Evolutionary conservation across 1,140 invertebrate genomes (phyloP), one percentile per base, ranked within the genome.

Genomic region (Eriosoma lanigerum): DNA sequence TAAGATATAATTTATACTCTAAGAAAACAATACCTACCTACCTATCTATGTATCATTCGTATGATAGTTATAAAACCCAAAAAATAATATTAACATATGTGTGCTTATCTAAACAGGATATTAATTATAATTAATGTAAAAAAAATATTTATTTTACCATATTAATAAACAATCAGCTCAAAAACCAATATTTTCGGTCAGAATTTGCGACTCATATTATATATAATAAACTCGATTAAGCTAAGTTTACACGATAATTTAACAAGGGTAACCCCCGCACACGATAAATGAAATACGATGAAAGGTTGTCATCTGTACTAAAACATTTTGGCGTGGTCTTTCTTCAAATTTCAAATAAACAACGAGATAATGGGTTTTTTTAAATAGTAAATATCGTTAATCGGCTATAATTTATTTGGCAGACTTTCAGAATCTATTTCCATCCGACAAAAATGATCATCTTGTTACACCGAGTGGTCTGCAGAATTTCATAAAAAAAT

Each of bases 181-280:
- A 48, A 62, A 32, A 62, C 17, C 60, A 62, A 15, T 62, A 62
- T 62, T 62, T 32, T 9, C 26, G 17, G n/a, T 68, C 38, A 68
- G 12, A 8, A 13, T 6, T n/a, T 15, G 12, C 24, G 38, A 24
- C 64, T n/a, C 44, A 66, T 46, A 68, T n/a, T n/a, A n/a, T n/a
- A 68, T 46, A 4, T 68, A 32, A 38, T n/a, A 46, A n/a, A 68
- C 21, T 19, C 64, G 64, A 68, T 68, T 68, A 68, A 68, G 38
- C 64, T 68, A 68, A 68, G 64, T 68, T 38, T 38, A 46, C 38
- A n/a, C 38, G 64, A 68, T 68, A 38, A 68, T 68, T 68, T 68
- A 48, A 48, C 21, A 24, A 21, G 21, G 17, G 21, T 24, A 26
- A 68, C 66, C 66, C 26, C 66, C 5, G 21, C 9, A 38, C 13